Evolutionary conservation across 2,888 invertebrate genomes (phyloP).

Genomic region (Athrips mouffetella): DNA sequence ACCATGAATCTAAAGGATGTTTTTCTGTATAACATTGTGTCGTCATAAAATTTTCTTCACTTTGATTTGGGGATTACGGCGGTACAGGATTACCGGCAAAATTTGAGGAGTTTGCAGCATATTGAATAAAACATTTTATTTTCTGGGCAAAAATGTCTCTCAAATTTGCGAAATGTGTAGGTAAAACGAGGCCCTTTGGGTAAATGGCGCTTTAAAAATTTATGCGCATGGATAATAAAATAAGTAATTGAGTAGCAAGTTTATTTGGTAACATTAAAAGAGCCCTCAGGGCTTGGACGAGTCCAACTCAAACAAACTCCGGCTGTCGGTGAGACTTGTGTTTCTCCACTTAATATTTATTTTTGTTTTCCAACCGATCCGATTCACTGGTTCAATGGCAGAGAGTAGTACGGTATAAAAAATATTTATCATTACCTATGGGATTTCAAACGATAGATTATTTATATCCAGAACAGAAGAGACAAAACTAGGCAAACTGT

Average conservation of each 20-base stretch:
- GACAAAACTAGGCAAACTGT: no score
- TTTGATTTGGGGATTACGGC: conserved; percentile 42
- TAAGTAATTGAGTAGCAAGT: conserved; percentile 3
- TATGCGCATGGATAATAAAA: conserved; percentile 5
- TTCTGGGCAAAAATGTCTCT: not conserved
- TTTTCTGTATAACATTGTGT: conserved; percentile 21
- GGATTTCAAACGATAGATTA: no score
- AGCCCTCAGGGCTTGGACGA: conserved; percentile 5
- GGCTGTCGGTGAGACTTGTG: conserved; percentile 13
- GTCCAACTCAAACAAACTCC: conserved; percentile 13
- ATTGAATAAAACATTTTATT: conserved; percentile 16
- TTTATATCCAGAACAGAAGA: no score
- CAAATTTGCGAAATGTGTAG: not conserved
- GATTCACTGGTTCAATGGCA: no score
- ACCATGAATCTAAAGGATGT: conserved; percentile 41
- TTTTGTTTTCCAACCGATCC: no score
- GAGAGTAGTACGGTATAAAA: no score
- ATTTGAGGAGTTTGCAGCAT: conserved; percentile 25
- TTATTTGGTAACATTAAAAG: conserved; percentile 3
- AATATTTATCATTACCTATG: no score
- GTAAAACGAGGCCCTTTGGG: not conserved
- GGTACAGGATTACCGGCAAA: conserved; percentile 29
- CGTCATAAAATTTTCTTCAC: conserved; percentile 30
- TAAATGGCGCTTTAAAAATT: conserved; percentile 5
- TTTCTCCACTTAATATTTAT: no score